Conservation (phyloP, 2,888 invertebrate genomes). For the Helicoverpa assulta region DNA sequence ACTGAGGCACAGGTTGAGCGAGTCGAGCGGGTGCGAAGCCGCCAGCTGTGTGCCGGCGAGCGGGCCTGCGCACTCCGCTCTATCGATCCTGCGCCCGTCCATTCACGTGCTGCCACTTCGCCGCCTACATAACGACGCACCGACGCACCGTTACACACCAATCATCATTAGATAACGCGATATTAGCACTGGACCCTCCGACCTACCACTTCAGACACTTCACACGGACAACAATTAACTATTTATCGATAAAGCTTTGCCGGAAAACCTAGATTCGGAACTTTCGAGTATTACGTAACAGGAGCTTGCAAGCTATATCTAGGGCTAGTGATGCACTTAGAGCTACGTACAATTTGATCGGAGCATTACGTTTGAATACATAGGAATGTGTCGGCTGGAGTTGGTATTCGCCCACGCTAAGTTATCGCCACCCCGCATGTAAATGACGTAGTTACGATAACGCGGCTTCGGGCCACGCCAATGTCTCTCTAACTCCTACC, state of each 20-base stretch:
- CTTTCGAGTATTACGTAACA: slow-evolving; percentile 37
- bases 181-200: slow-evolving; percentile 79
- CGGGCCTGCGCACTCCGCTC: slow-evolving; percentile 85
- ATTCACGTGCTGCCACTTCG: slow-evolving; percentile 84
- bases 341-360: slow-evolving; percentile 36
- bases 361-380: slow-evolving; percentile 55
- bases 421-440: slow-evolving; percentile 85
- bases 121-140: slow-evolving; percentile 85
- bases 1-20: slow-evolving; percentile 76
- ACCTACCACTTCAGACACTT: slow-evolving; percentile 79
- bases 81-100: slow-evolving; percentile 85
- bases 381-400: slow-evolving; percentile 53
- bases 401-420: slow-evolving; percentile 76
- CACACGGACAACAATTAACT: slow-evolving; percentile 74
- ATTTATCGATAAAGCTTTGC: slow-evolving; percentile 59
- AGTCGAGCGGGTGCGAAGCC: slow-evolving; percentile 74
- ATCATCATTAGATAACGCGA: slow-evolving; percentile 87
- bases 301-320: slow-evolving; percentile 14
- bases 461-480: slow-evolving; percentile 56
- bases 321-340: slow-evolving; percentile 25
- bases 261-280: slow-evolving; percentile 34
- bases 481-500: slow-evolving; percentile 50
- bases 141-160: slow-evolving; percentile 81
- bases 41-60: slow-evolving; percentile 79
- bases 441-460: slow-evolving; percentile 80